phyloP scores from a whole-genome alignment of 2,113 vertebrate genomes.

The Myxocyprinus asiaticus region DNA sequence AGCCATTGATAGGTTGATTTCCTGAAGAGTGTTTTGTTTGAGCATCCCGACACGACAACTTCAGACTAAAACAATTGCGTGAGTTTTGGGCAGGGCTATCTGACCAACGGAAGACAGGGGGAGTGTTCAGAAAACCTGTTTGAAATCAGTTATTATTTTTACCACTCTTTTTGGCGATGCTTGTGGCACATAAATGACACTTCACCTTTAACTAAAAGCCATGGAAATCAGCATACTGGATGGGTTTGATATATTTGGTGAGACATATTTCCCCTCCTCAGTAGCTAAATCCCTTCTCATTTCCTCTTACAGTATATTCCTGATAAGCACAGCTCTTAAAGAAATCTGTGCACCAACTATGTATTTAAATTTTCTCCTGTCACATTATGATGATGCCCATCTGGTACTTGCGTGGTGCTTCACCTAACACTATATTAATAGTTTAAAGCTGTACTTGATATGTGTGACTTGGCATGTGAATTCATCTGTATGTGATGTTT shows the following conservation, averaged over 20 bases:
- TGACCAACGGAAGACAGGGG: no score
- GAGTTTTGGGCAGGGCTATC: no score
- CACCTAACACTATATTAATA: constrained; percentile 3
- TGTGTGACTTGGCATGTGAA: no score
- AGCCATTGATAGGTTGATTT: no score
- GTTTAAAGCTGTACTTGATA: not conserved
- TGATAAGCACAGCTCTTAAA: not conserved
- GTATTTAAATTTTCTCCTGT: constrained; percentile 4
- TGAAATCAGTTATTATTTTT: no score
- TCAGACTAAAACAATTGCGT: no score
- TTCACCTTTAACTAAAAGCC: not conserved
- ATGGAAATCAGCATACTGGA: not conserved
- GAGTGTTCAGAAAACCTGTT: no score
- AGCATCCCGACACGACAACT: no score
- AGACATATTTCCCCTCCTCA: not conserved
- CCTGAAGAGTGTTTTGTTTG: no score
- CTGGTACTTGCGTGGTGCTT: not conserved
- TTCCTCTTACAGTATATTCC: not conserved
- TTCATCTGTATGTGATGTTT: no score
- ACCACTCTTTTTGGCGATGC: no score
- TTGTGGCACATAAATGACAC: no score
- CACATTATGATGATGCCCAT: constrained; percentile 12
- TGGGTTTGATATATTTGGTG: not conserved
- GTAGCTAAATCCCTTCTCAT: not conserved
- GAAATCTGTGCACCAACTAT: not conserved